Conservation (phyloP, 30 jellyfish, hydroid and myxozoan genomes). For the Turritopsis rubra region DNA sequence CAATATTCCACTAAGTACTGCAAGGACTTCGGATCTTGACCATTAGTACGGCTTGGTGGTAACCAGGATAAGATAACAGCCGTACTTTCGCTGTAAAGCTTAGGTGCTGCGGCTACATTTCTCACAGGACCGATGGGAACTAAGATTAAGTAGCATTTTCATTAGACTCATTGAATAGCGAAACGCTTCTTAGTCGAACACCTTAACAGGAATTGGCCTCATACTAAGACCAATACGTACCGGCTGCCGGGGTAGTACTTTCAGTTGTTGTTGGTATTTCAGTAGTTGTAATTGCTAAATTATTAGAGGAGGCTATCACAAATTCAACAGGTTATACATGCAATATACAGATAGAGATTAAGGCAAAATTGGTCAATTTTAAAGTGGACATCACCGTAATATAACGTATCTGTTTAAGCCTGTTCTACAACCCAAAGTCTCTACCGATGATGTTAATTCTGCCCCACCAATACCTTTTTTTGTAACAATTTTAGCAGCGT, state of each 20-base stretch:
- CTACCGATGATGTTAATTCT: too few relatives aligned
- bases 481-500: too few relatives aligned
- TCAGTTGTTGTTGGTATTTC: not conserved
- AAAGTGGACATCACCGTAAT: too few relatives aligned
- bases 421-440: too few relatives aligned
- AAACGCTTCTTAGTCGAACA: too few relatives aligned
- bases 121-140: slow-evolving; percentile 3
- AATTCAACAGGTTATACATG: not conserved
- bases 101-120: not conserved
- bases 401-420: too few relatives aligned
- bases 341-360: not conserved
- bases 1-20: slow-evolving; percentile 15
- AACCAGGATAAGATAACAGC: slow-evolving; percentile 19
- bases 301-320: not conserved
- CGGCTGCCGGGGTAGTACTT: not conserved
- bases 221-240: not conserved
- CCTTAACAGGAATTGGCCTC: too few relatives aligned
- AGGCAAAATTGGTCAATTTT: not conserved
- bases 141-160: not conserved
- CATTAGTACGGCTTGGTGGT: not conserved
- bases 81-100: not conserved
- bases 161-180: not conserved
- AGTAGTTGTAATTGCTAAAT: not conserved
- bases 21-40: slow-evolving; percentile 15
- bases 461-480: too few relatives aligned